Percentiles rank a stretch among this genome's conserved stretches.
These are phyloP conservation scores for Trachemys scripta DNA, from an alignment of 2,113 vertebrate genomes.

Conservation along the genomic window DNA sequence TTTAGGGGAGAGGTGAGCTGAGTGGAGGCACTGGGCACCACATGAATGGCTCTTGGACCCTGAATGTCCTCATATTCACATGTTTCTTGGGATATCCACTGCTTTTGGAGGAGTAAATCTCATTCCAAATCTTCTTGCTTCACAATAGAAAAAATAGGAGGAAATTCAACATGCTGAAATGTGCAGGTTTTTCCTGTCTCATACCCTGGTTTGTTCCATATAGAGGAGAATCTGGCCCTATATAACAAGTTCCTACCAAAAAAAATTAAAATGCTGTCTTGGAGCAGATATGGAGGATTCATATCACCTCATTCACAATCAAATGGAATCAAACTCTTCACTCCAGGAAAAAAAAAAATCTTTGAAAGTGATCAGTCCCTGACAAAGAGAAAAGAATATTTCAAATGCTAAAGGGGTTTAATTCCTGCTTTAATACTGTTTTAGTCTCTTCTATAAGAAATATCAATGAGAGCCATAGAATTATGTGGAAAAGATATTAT, in stretches of 20 bases:
- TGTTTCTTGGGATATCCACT: no score
- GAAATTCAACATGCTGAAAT: neutral
- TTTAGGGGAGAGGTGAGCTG: neutral
- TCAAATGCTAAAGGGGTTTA: neutral
- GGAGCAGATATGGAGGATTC: no score
- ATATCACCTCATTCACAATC: no score
- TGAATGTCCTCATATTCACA: no score
- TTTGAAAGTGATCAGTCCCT: neutral
- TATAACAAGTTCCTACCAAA: neutral
- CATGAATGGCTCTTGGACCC: neutral
- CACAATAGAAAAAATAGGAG: neutral
- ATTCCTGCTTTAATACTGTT: neutral
- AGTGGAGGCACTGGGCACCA: neutral
- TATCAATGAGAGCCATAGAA: slow-evolving; percentile 6
- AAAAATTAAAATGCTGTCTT: no score
- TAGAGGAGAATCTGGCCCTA: neutral
- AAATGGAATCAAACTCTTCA: no score
- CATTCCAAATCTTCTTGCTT: neutral
- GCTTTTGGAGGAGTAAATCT: no score
- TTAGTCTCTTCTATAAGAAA: neutral
- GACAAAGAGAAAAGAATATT: neutral
- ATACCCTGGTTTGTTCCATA: neutral
- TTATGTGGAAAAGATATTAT: neutral
- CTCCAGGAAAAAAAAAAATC: no score
- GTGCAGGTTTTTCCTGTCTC: neutral